Conservation (phyloP, 2,113 vertebrate species). For the Alligator mississippiensis region DNA sequence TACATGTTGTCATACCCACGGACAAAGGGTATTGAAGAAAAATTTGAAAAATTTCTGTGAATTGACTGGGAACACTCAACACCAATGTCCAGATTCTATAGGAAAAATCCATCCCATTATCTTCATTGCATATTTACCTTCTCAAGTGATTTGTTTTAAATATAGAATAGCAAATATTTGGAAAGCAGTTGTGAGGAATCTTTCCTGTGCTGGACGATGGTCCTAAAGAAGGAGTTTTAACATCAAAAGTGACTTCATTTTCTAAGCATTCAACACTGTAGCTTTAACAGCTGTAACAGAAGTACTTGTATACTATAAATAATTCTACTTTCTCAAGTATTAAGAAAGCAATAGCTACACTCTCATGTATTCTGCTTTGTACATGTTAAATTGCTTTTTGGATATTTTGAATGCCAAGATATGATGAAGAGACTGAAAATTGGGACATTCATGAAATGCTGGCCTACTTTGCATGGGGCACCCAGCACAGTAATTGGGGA, state of each 20-base stretch:
- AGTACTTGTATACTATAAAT: conserved; percentile 1
- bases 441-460: conserved; percentile 29
- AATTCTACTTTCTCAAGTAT: neutral
- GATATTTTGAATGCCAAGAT: conserved; percentile 8
- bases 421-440: conserved; percentile 33
- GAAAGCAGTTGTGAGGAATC: neutral
- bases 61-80: neutral
- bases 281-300: neutral
- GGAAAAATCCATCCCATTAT: neutral
- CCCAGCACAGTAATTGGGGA: conserved; percentile 40
- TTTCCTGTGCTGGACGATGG: neutral
- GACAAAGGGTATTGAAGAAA: neutral
- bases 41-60: neutral
- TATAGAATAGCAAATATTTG: neutral
- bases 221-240: neutral
- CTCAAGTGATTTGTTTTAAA: neutral
- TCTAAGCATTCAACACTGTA: conserved; percentile 6
- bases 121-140: neutral
- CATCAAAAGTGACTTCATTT: conserved; percentile 23
- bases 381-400: neutral
- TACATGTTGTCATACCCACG: neutral
- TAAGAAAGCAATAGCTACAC: neutral
- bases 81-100: neutral
- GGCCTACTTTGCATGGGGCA: conserved; percentile 7
- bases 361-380: neutral